Conservation (phyloP, 2,797 vertebrate species). For the Sarcoramphus papa region DNA sequence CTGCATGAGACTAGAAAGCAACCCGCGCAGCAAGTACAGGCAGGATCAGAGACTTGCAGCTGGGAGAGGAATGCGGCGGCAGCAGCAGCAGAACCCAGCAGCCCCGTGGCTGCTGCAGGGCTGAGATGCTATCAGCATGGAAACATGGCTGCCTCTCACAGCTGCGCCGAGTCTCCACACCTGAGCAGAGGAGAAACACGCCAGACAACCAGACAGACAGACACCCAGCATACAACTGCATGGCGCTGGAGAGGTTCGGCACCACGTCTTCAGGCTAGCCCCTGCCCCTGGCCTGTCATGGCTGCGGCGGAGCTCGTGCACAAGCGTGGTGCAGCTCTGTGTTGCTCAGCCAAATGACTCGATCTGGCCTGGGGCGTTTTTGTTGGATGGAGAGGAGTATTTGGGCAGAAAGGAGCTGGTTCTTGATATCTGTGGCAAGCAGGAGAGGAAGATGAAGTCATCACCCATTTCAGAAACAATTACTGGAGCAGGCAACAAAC, state of each 20-base stretch:
- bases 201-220: background rate
- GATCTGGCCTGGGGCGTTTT: background rate
- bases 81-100: background rate
- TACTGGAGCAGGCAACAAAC: background rate
- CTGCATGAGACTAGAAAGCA: background rate
- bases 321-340: background rate
- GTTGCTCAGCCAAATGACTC: background rate
- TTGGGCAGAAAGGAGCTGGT: background rate
- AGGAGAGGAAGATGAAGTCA: slow-evolving; percentile 36
- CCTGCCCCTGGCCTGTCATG: background rate
- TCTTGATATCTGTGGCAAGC: background rate
- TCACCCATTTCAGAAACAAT: background rate
- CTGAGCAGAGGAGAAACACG: background rate
- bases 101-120: background rate
- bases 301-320: accelerated
- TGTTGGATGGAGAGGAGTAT: background rate
- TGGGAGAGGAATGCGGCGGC: background rate
- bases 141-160: background rate
- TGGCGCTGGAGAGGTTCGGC: background rate
- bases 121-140: background rate
- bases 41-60: background rate
- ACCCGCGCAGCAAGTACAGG: background rate
- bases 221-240: background rate
- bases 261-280: background rate
- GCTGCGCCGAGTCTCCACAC: background rate